These are phyloP conservation scores for Sternarchorhynchus goeldii DNA, from an alignment of 2,797 vertebrate genomes.

Conservation along the genomic window DNA sequence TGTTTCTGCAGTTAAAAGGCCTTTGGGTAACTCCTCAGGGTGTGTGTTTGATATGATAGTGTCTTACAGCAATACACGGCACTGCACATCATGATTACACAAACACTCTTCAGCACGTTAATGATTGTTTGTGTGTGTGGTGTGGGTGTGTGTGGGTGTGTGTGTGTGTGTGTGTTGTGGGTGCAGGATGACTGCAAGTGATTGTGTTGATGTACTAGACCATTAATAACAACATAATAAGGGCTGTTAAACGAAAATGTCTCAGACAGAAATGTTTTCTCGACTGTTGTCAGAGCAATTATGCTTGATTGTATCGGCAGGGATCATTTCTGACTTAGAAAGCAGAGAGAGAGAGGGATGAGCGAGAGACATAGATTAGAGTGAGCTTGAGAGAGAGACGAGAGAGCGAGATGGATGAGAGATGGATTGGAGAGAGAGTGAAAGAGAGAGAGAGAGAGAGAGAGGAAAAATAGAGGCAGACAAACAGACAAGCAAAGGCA, in stretches of 20 bases:
- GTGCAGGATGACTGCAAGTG: conserved; percentile 44
- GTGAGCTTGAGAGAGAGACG: not conserved
- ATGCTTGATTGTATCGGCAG: conserved; percentile 48
- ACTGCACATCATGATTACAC: conserved; percentile 69
- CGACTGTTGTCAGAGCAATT: conserved; percentile 55
- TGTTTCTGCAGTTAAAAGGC: conserved; percentile 46
- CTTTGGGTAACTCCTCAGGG: conserved; percentile 66
- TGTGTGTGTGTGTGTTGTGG: conserved; percentile 30
- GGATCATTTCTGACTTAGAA: conserved; percentile 30
- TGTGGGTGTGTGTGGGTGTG: conserved; percentile 40
- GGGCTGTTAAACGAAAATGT: conserved; percentile 53
- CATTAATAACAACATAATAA: conserved; percentile 60
- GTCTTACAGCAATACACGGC: conserved; percentile 64
- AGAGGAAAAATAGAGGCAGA: too few relatives aligned
- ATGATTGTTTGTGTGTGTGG: conserved; percentile 39
- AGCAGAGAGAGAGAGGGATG: not conserved
- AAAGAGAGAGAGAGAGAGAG: not conserved
- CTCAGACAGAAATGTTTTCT: conserved; percentile 55
- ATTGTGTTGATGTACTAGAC: conserved; percentile 52
- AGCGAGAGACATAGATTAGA: not conserved
- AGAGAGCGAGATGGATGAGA: not conserved
- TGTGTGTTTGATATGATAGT: conserved; percentile 70
- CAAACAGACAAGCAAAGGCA: too few relatives aligned
- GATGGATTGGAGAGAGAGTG: not conserved
- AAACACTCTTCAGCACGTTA: conserved; percentile 67